Conservation (phyloP, 2,888 invertebrate species). For the Lymantria monacha region DNA sequence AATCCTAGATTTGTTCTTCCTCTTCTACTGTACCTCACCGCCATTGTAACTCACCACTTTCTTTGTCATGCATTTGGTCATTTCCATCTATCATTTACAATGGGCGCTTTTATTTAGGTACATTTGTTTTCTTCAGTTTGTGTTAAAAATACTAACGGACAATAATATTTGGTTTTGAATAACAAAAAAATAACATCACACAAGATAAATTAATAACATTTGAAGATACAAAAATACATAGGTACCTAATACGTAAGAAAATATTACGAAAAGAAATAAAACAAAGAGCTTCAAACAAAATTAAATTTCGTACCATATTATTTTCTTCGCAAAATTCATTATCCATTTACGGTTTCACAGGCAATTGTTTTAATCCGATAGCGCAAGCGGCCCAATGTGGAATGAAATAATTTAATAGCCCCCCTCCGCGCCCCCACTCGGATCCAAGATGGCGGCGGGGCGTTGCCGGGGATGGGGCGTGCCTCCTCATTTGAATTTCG, state of each 20-base stretch:
- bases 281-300: conserved; percentile 43
- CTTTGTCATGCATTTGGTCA: too few relatives aligned
- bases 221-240: neutral
- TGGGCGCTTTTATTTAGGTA: too few relatives aligned
- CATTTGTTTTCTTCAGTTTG: too few relatives aligned
- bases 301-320: conserved; percentile 70
- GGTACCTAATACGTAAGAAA: conserved; percentile 9
- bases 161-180: too few relatives aligned
- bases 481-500: conserved; percentile 82
- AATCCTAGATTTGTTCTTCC: too few relatives aligned
- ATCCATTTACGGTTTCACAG: conserved; percentile 79
- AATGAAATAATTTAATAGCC: conserved; percentile 82
- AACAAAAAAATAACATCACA: too few relatives aligned
- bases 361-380: conserved; percentile 82
- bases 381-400: conserved; percentile 74
- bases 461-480: conserved; percentile 74
- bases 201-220: too few relatives aligned
- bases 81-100: too few relatives aligned
- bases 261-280: conserved; percentile 21
- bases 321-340: conserved; percentile 78
- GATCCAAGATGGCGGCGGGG: conserved; percentile 79
- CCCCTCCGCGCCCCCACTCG: conserved; percentile 57
- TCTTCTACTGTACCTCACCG: too few relatives aligned
- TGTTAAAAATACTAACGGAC: too few relatives aligned
- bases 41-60: too few relatives aligned